Base-by-base conservation (phyloP, 2,888 invertebrate species). In the Drosophila bunnanda region DNA sequence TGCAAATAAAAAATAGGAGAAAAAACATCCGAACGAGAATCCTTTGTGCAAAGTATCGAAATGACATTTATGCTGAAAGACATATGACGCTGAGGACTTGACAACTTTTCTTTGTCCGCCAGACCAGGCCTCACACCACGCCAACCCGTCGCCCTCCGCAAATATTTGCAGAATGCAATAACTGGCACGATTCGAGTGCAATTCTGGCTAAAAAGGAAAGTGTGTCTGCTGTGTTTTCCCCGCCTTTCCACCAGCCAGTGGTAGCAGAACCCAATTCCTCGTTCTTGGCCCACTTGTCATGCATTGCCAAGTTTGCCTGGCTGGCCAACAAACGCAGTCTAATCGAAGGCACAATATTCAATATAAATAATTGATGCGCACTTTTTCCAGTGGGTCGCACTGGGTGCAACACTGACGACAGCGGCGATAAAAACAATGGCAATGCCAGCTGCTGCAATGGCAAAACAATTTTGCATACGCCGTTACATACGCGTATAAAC, bases 281-380 rank as follows among this genome's bases (percentile, higher is more conserved):
- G 56, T 59, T 69, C 69, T 70, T 60, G 65, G 64, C 64, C 64
- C 65, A 65, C 64, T 65, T 64, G 56, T 38, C 61, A 56, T 54
- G 64, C 57, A 64, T 54, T 58, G 55, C 57, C 59, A 36, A 57
- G 67, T 36, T 52, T 41, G 80, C 58, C 69, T 76, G 79, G 71
- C 58, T 81, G 80, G 32, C 72, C 67, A 60, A 70, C 74, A 68
- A 44, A 74, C 67, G 74, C 61, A 58, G 66, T 75, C 88, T 89
- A 85, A 85, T 79, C 85, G 85, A 82, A 79, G 78, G 70, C 78
- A 78, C 70, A 82, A 89, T 84, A 84, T 82, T 84, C 78, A 82
- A 82, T 84, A 76, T 82, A 80, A 89, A 85, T 87, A 89, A 89
- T 78, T 84, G 82, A 85, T 77, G 76, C 44, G 72, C 66, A 65